Evolutionary conservation across 1,140 invertebrate genomes (phyloP).

Genomic region (Conopomorpha cramerella): DNA sequence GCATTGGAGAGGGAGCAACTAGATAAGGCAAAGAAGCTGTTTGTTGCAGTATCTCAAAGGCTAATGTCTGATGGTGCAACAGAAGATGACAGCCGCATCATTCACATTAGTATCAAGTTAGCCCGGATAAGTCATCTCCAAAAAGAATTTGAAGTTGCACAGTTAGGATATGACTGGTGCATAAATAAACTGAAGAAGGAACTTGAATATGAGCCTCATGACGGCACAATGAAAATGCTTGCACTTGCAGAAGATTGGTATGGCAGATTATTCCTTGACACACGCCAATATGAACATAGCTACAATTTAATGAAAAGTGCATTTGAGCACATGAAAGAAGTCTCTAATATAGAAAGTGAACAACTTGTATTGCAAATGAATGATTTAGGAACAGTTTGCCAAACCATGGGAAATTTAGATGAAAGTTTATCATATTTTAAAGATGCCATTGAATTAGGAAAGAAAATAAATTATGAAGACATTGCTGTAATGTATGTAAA

Average conservation of each 20-base stretch:
- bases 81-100: conserved; percentile 75
- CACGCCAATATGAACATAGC: conserved; percentile 67
- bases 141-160: conserved; percentile 68
- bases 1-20: conserved; percentile 77
- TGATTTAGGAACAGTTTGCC: conserved; percentile 81
- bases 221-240: conserved; percentile 66
- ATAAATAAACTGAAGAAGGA: conserved; percentile 68
- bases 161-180: conserved; percentile 78
- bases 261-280: conserved; percentile 73
- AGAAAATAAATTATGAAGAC: conserved; percentile 64
- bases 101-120: conserved; percentile 70
- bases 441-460: conserved; percentile 72
- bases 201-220: conserved; percentile 48
- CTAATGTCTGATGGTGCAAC: conserved; percentile 69
- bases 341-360: conserved; percentile 70
- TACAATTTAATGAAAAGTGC: conserved; percentile 71
- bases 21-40: conserved; percentile 83
- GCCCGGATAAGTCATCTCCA: conserved; percentile 71
- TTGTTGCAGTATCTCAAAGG: conserved; percentile 79
- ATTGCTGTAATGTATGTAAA: conserved; percentile 81
- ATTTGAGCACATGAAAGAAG: conserved; percentile 67
- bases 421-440: conserved; percentile 73
- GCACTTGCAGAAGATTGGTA: conserved; percentile 82
- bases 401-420: conserved; percentile 66
- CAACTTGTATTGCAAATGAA: conserved; percentile 82